phyloP scores from a whole-genome alignment of 2,888 invertebrate species.

The Polydesmus complanatus region DNA sequence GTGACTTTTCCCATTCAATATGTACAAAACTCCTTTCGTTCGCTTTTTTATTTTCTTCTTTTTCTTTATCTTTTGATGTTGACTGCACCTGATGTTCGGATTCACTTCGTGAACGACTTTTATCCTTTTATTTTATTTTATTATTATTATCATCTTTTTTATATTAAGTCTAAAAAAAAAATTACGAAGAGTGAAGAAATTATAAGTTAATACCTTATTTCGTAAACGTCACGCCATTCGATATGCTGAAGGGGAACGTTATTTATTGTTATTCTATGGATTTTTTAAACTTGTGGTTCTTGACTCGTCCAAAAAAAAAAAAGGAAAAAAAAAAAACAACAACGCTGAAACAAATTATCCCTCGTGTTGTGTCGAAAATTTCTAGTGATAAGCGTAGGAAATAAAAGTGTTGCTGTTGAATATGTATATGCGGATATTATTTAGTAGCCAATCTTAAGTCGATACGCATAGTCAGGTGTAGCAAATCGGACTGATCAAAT shows the following conservation, averaged over 20 bases:
- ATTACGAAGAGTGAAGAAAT: no score
- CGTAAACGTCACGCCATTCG: not conserved
- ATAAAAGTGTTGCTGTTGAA: not conserved
- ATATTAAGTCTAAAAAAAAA: not conserved
- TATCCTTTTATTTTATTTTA: not conserved
- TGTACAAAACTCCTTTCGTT: no score
- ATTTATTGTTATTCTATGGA: not conserved
- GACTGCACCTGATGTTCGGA: not conserved
- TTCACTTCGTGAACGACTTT: not conserved
- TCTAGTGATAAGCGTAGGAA: not conserved
- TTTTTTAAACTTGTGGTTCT: no score
- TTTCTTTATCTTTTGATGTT: not conserved
- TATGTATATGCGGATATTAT: not conserved
- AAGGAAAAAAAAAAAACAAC: no score
- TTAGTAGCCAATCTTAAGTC: not conserved
- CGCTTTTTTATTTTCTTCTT: no score
- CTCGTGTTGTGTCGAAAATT: not conserved
- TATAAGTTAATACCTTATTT: no score
- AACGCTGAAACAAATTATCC: not conserved
- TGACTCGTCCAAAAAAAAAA: no score
- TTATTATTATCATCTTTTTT: not conserved
- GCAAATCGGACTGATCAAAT: not conserved
- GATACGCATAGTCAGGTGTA: not conserved
- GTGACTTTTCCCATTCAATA: not conserved
- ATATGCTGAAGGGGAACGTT: not conserved